Percentiles rank a stretch among this genome's conserved stretches.
These are phyloP conservation scores for Dryoscopus gambensis DNA, from an alignment of 2,113 vertebrate genomes.

Conservation along the genomic window DNA sequence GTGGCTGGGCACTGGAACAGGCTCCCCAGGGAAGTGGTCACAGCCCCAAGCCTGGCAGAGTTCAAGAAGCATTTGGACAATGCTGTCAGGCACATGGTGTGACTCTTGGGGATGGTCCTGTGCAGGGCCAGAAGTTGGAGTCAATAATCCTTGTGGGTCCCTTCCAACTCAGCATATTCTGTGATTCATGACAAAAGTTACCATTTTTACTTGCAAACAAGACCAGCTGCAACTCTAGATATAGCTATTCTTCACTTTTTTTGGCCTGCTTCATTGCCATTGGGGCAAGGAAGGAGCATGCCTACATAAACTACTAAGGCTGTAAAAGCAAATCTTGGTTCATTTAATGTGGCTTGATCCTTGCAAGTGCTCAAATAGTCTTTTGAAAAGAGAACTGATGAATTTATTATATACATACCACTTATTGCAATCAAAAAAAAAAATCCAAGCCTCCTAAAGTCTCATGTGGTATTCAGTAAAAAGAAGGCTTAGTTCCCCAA, in stretches of 20 bases:
- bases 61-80: neutral
- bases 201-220: neutral
- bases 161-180: neutral
- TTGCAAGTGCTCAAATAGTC: neutral
- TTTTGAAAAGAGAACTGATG: neutral
- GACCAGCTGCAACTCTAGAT: neutral
- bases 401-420: neutral
- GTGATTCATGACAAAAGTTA: neutral
- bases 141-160: neutral
- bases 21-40: neutral
- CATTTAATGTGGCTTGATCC: neutral
- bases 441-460: neutral
- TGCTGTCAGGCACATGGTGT: accelerated
- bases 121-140: neutral
- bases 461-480: neutral
- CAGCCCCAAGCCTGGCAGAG: neutral
- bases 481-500: neutral
- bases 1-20: neutral
- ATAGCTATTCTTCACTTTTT: neutral
- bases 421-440: neutral
- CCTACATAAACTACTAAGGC: neutral
- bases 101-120: neutral
- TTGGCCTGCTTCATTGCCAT: neutral
- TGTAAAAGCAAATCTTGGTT: neutral
- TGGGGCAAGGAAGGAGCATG: neutral